Evolutionary conservation across 2,113 vertebrate genomes (phyloP).

Genomic region (Poeciliopsis occidentalis): DNA sequence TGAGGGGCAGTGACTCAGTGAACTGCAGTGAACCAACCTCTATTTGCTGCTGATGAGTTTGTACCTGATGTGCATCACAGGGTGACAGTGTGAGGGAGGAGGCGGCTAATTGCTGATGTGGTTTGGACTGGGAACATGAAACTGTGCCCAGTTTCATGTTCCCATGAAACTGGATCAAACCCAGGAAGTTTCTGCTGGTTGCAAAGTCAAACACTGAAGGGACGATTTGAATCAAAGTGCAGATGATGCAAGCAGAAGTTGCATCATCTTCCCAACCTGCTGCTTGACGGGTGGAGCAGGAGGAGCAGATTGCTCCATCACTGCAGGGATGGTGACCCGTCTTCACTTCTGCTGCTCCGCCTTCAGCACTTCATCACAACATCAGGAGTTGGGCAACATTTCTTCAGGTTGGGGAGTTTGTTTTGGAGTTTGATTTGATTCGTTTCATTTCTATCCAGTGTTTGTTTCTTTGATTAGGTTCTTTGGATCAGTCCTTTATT

Average conservation of each 20-base stretch:
- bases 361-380: too few relatives aligned
- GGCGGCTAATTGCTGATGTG: conserved; percentile 29
- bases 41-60: conserved; percentile 44
- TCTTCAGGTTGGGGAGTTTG: too few relatives aligned
- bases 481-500: too few relatives aligned
- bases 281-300: background rate
- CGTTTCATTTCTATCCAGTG: too few relatives aligned
- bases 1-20: conserved; percentile 28
- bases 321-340: too few relatives aligned
- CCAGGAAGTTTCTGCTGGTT: conserved; percentile 7
- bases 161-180: background rate
- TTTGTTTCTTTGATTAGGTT: too few relatives aligned
- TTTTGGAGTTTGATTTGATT: too few relatives aligned
- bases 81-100: background rate
- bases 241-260: background rate
- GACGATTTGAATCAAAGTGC: background rate
- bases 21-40: conserved; percentile 34
- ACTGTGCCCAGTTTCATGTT: too few relatives aligned
- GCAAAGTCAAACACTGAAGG: background rate
- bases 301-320: background rate
- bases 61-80: conserved; percentile 3
- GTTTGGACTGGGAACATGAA: conserved; percentile 8
- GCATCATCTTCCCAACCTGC: background rate
- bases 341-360: too few relatives aligned
- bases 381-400: too few relatives aligned